A percentile compares a stretch with the other conserved stretches of the same genome.
Evolutionary conservation across 1,140 invertebrate genomes (phyloP).

Genomic region (Hesperophylax magnus): DNA sequence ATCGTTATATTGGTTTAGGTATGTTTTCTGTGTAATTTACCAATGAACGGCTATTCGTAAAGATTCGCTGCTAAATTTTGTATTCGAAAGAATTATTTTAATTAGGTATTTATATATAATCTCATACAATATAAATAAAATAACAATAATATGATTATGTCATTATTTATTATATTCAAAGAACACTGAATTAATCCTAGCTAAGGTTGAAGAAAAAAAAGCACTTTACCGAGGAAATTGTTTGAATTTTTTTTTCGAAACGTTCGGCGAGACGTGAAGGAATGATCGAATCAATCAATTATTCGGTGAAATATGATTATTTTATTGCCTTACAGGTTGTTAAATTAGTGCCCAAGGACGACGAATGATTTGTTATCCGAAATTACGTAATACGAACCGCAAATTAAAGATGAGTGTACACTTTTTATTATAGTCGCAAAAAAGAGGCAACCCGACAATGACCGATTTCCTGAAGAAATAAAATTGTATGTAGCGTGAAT

Average conservation of each 20-base stretch:
- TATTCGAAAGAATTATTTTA: no score
- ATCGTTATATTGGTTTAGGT: no score
- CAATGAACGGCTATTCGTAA: no score
- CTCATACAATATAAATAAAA: no score
- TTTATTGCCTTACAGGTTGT: slow-evolving; percentile 6
- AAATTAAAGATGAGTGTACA: background rate
- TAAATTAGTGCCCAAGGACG: background rate
- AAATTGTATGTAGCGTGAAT: background rate
- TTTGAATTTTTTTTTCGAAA: background rate
- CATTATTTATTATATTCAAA: background rate
- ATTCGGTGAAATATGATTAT: slow-evolving; percentile 23
- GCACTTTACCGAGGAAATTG: background rate
- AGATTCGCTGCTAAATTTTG: no score
- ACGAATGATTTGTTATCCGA: slow-evolving; percentile 24
- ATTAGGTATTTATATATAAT: no score
- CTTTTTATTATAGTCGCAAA: background rate
- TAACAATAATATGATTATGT: no score
- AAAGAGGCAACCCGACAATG: slow-evolving; percentile 8
- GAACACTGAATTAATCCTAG: background rate
- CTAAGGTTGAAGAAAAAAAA: background rate
- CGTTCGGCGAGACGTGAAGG: slow-evolving; percentile 12
- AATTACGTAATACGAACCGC: slow-evolving; percentile 25
- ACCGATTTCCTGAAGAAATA: slow-evolving; percentile 10
- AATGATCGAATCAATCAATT: slow-evolving; percentile 36
- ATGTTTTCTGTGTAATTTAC: no score